Evolutionary conservation across 2,888 invertebrate species (phyloP), one percentile per base, ranked within the genome.

Genomic region (Seira ritae): DNA sequence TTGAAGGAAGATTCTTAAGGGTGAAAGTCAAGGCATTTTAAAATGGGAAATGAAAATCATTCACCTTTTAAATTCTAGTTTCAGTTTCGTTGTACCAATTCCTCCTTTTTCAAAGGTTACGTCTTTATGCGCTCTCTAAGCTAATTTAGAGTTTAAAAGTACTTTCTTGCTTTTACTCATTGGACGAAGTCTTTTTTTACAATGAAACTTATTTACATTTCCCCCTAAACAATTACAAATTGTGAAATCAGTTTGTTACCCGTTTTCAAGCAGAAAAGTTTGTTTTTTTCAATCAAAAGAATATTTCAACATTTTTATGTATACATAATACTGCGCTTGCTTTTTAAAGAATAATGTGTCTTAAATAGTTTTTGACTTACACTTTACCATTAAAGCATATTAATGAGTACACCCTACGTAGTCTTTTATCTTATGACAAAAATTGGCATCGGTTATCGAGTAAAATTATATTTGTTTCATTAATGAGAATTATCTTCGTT

Each of bases 31-130:
- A 50, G 50, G 50, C 50, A 50, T n/a, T 50, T 50, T 50, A 31
- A 50, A 50, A 50, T 50, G 62, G 62, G 22, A 62, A 62, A 62
- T n/a, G 50, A n/a, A 31, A 31, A 50, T 50, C 17, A 50, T 50
- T 50, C 17, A 50, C 8, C 31, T 31, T 31, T 31, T 31, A 31
- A 31, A 31, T 31, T 31, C 50, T 50, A n/a, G 12, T 50, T 50
- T 12, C 50, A 50, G 17, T 50, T 50, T 50, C 50, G 50, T 50
- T 50, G 50, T n/a, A n/a, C 50, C 50, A 50, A 50, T 50, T 50
- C 50, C 50, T 50, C 50, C 12, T n/a, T 31, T 8, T 31, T 12
- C 42, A 42, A 42, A n/a, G 12, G 12, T 50, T 50, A 50, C 50
- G 50, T 50, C 50, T 50, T 50, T 50, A 50, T 50, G 12, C 50